A percentile compares a stretch with the other conserved stretches of the same genome.
These are phyloP conservation scores for Chlamydotis undulata DNA, from an alignment of 2,113 vertebrate genomes.

Conservation along the genomic window DNA sequence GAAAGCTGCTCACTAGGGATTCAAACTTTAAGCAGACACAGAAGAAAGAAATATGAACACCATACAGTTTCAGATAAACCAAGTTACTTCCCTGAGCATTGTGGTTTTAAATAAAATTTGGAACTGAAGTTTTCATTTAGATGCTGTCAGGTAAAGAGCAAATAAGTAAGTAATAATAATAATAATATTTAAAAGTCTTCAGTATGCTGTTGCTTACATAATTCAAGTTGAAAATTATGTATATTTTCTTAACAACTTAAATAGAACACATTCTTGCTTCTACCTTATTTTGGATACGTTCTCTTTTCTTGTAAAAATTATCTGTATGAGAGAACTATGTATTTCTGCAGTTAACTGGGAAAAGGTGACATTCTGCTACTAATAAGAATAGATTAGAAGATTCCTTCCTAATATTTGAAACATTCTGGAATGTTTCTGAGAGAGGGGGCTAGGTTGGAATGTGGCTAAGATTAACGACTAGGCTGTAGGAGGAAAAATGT, in stretches of 20 bases:
- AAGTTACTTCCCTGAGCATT: conserved; percentile 13
- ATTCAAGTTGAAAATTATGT: neutral
- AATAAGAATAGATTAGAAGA: neutral
- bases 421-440: neutral
- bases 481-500: neutral
- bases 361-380: neutral
- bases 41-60: conserved; percentile 27
- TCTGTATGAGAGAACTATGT: neutral
- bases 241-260: neutral
- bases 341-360: neutral
- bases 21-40: conserved; percentile 24
- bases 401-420: neutral
- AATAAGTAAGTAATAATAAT: neutral
- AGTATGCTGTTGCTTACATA: neutral
- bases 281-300: neutral
- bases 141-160: neutral
- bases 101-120: conserved; percentile 21
- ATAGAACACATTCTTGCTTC: neutral
- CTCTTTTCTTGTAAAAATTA: neutral
- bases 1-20: conserved; percentile 35
- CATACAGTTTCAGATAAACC: conserved; percentile 40
- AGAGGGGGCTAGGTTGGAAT: neutral
- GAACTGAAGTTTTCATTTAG: neutral
- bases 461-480: neutral
- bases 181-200: neutral